Conservation (phyloP, 2,113 vertebrate genomes). For the Sinocyclocheilus anshuiensis region DNA sequence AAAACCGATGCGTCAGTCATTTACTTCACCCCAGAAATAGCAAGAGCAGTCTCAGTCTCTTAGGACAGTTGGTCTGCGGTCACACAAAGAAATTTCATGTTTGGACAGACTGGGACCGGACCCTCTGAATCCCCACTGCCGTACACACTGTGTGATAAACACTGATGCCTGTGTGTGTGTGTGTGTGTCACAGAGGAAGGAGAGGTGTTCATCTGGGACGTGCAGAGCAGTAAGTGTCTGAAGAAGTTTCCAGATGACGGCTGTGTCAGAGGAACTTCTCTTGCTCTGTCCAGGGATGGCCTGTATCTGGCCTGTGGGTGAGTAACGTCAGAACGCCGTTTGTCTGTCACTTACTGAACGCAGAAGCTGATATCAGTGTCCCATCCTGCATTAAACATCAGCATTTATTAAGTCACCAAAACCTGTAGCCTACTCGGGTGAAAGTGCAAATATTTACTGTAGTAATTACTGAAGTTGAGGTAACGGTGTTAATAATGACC, state of each 20-base stretch:
- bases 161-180: neutral
- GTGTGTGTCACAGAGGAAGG: slow-evolving; percentile 81
- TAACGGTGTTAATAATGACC: no score
- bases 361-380: neutral
- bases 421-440: no score
- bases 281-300: slow-evolving; percentile 84
- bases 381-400: no score
- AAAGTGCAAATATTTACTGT: no score
- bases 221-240: slow-evolving; percentile 85
- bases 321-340: slow-evolving; percentile 51
- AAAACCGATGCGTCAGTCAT: no score
- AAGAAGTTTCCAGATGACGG: slow-evolving; percentile 90
- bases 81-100: neutral
- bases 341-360: neutral
- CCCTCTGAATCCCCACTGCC: neutral
- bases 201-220: slow-evolving; percentile 91
- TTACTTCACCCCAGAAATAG: no score
- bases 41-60: no score
- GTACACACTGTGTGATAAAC: neutral
- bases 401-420: no score
- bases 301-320: slow-evolving; percentile 93
- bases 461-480: no score
- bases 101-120: neutral
- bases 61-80: no score
- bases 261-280: slow-evolving; percentile 82